These are phyloP conservation scores for Listrodromus nycthemerus DNA, from an alignment of 2,888 invertebrate species.

Conservation along the genomic window DNA sequence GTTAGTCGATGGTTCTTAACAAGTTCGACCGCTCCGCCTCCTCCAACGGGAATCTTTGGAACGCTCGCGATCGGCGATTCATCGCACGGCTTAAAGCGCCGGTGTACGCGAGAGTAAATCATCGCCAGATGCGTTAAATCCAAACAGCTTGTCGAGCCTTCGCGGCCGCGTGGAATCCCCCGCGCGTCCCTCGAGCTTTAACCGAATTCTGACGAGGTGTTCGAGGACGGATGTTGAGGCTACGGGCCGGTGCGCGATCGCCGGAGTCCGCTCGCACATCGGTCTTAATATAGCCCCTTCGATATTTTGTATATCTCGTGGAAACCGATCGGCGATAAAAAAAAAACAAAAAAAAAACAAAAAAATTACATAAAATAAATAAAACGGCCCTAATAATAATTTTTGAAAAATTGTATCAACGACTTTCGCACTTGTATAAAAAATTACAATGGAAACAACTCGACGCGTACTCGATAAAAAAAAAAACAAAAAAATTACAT, in stretches of 20 bases:
- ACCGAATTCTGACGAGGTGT: slow-evolving; percentile 59
- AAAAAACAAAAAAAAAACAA: neutral
- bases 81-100: slow-evolving; percentile 30
- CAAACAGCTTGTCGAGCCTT: slow-evolving; percentile 62
- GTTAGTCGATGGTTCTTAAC: slow-evolving; percentile 3
- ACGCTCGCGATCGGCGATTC: slow-evolving; percentile 27
- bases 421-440: too few relatives aligned
- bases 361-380: too few relatives aligned
- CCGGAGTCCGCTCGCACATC: slow-evolving; percentile 15
- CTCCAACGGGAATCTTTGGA: slow-evolving; percentile 16
- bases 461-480: too few relatives aligned
- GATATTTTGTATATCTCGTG: neutral
- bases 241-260: slow-evolving; percentile 3
- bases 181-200: slow-evolving; percentile 39
- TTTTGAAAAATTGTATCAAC: too few relatives aligned
- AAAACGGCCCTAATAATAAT: too few relatives aligned
- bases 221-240: slow-evolving; percentile 56
- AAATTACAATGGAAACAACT: too few relatives aligned
- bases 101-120: slow-evolving; percentile 56
- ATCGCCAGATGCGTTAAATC: slow-evolving; percentile 68
- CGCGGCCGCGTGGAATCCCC: neutral
- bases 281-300: slow-evolving; percentile 58
- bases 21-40: slow-evolving; percentile 12
- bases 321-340: neutral
- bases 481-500: too few relatives aligned